These are phyloP conservation scores for Tupiocoris notatus DNA, from an alignment of 2,888 invertebrate species.

Conservation along the genomic window DNA sequence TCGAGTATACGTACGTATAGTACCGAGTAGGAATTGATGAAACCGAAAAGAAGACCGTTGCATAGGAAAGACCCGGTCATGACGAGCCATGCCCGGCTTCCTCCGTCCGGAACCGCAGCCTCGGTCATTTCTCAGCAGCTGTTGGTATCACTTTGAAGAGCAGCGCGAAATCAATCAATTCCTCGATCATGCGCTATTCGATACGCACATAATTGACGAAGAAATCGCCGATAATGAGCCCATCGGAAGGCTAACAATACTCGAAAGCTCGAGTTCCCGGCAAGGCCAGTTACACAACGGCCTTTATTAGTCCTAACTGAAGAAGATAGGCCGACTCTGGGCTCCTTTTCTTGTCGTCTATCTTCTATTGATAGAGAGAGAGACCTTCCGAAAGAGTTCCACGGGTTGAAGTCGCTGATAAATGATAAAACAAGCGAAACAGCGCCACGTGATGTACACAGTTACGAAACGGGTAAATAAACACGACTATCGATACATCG, in stretches of 20 bases:
- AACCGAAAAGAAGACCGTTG: conserved; percentile 86
- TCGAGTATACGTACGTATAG: conserved; percentile 69
- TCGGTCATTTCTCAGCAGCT: too few relatives aligned
- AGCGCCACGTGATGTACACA: neutral
- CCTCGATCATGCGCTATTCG: too few relatives aligned
- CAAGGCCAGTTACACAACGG: neutral
- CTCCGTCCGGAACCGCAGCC: conserved; percentile 64
- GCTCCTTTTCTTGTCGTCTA: neutral
- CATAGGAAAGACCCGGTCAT: conserved; percentile 82
- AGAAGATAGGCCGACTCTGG: too few relatives aligned
- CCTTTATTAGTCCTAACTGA: neutral
- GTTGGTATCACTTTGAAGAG: too few relatives aligned
- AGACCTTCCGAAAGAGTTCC: neutral
- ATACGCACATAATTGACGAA: too few relatives aligned
- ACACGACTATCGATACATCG: neutral
- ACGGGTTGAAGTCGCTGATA: neutral
- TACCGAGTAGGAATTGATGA: conserved; percentile 85
- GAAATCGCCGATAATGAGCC: too few relatives aligned
- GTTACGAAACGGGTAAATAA: neutral
- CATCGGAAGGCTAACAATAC: neutral
- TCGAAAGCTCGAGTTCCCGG: neutral
- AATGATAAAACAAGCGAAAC: neutral
- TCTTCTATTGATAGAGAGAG: too few relatives aligned
- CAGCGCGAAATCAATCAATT: too few relatives aligned
- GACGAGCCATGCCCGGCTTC: conserved; percentile 75